Base-by-base conservation (phyloP, 2,113 vertebrate genomes). In the Argyrosomus japonicus region DNA sequence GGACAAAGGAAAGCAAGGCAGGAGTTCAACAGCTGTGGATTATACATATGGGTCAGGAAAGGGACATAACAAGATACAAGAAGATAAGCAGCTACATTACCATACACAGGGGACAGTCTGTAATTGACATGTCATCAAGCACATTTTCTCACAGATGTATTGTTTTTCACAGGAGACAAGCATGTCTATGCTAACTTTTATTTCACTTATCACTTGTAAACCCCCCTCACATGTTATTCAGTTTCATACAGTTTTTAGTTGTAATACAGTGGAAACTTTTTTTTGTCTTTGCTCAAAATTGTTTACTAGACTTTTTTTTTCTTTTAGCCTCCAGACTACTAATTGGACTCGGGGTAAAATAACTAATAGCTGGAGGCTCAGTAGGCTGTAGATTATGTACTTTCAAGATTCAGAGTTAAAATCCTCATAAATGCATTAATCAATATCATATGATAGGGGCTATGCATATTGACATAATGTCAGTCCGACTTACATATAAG, bases 21-120 rank as follows among this genome's bases (percentile, higher is more conserved):
- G 47, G 63, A 83, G 77, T 86, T 84, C 76, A 87, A 74, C 84
- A 85, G 83, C 88, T 86, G 88, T 72, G 75, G 74, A 86, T 80
- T 84, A 76, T 58, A 77, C 58, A 88, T 75, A 70, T 53, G 68
- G 88, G 77, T 87, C 81, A 75, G 45, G 64, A 45, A 73, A 68
- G 60, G 77, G 79, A 78, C 75, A 79, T 74, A 68, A 73, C 32
- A 70, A 63, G 80, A 69, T 79, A 63, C 53, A 61, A 40, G 43
- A 40, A 47, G 74, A 84, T 77, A 78, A 75, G 73, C 54, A 17
- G 62, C 36, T n/a, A 32, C 43, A 81, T 88, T 79, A 75, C 27
- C 23, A 83, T 27, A 56, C 36, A 68, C 29, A 58, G 36, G 67
- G 32, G 48, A 27, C 25, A 27, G 36, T 27, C 15, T 64, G 48